Evolutionary conservation across 1,140 invertebrate species (phyloP).

Genomic region (Lucilia cuprina): DNA sequence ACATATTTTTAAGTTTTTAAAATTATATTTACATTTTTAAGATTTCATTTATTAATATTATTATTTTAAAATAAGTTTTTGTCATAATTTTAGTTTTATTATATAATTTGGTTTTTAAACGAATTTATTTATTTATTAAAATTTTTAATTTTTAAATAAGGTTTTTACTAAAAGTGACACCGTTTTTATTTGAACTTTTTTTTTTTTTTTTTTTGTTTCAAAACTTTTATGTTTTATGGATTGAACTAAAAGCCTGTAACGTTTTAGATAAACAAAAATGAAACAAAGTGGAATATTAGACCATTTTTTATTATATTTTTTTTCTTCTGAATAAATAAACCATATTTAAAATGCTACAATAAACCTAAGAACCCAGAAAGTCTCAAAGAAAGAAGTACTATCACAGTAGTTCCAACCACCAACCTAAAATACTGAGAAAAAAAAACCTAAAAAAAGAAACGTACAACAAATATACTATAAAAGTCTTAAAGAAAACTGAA

Average conservation of each 20-base stretch:
- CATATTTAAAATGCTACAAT: background rate
- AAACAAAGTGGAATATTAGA: background rate
- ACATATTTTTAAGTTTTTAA: background rate
- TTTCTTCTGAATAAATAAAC: background rate
- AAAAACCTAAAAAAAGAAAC: background rate
- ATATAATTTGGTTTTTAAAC: background rate
- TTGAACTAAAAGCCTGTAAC: constrained; percentile 6
- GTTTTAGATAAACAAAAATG: background rate
- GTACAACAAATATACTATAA: too few species aligned
- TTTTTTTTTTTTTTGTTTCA: background rate
- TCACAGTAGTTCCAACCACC: background rate
- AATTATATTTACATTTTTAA: background rate
- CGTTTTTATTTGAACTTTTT: background rate
- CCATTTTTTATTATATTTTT: background rate
- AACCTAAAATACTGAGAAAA: background rate
- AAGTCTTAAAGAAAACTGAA: background rate
- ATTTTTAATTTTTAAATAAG: background rate
- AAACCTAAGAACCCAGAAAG: background rate
- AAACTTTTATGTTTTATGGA: background rate
- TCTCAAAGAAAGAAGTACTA: background rate
- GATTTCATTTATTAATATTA: background rate
- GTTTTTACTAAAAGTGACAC: background rate
- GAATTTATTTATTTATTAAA: background rate
- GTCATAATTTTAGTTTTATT: background rate
- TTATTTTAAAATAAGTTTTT: background rate